Base-by-base conservation (phyloP, 2,113 vertebrate species). In the Pachyramphus minor region DNA sequence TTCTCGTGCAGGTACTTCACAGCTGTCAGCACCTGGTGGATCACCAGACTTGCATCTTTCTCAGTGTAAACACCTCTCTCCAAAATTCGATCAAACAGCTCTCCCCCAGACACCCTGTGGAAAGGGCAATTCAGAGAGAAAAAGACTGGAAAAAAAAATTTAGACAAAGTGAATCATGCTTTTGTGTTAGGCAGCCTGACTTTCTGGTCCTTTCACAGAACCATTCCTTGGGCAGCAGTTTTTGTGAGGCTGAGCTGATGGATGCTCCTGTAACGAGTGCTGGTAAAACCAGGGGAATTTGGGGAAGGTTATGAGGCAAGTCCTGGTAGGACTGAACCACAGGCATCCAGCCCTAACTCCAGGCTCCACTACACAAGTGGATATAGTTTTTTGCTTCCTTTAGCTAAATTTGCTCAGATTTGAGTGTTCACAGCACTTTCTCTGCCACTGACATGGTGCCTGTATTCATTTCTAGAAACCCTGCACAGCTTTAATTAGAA, bases 51-150 rank as follows among this genome's bases (percentile, higher is more conserved):
- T 5, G 99, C 99, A 1, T 99, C 99, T 60, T 98, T 99, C 96
- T 99, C 99, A 0, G 99, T 99, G 96, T 99, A 99, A 62, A 99
- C 98, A 0, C 99, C 99, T 17, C 98, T 98, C 5, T 99, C 98
- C 95, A 99, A 77, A 73, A 99, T 99, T 20, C 99, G 98, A 95
- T 99, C 99, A 67, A 99, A 99, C 18, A 99, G 98, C 97, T 99
- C 99, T 24, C 99, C 99, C 3, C 99, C 99, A 2, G 99, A 99
- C 53, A 99, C 98, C 52, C 99, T 99, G 97, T 9, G 55, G 72
- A 53, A n/a, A 71, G 1, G n/a, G 82, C 6, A 86, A 44, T 44
- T 79, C 14, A 80, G 62, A 21, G 11, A 35, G 52, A 5, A 41
- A 20, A 37, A 8, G 17, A 3, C 44, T 55, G 64, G 14, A 3